Evolutionary conservation across 2,888 invertebrate species (phyloP), one percentile per base, ranked within the genome.

Genomic region (Nomada lathburiana): DNA sequence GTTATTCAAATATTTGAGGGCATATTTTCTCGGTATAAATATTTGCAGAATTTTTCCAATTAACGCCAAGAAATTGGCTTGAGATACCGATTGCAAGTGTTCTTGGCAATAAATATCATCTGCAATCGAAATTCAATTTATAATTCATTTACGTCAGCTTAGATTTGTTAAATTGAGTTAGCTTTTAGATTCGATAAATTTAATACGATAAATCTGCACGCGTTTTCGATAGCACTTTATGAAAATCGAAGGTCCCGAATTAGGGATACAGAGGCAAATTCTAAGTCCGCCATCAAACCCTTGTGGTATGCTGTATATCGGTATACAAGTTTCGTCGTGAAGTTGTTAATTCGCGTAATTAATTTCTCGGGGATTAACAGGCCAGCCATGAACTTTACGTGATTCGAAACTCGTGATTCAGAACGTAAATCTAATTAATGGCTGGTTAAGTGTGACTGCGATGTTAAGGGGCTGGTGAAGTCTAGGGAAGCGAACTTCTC

Each of bases 401-500:
- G 82, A 82, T 82, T 82, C 76, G 76, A 76, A 82, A 82, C 76
- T 82, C 82, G 82, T 68, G 82, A 82, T 62, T 82, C 60, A 26
- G 82, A 63, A 70, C 82, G 82, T 80, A 82, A 82, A 75, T 82
- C 76, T 82, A 81, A 82, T 82, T 82, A 82, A 82, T 82, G 62
- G 75, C 52, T 63, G 70, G 67, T 82, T 70, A 76, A 82, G 62
- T 71, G 75, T 82, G 72, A 80, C 80, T 80, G 67, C 63, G 57
- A 80, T 73, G 70, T 76, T 82, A 71, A 82, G 62, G 80, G 73
- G 50, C 23, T 13, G 36, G 36, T 55, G 73, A 29, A 68, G 80
- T 52, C 53, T 44, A 11, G 23, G 62, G 47, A 13, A 63, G 18
- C 44, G 36, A 80, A 80, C 73, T 80, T 80, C 26, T 80, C 26